Conservation (phyloP, 2,113 vertebrate species). For the Redunca redunca region DNA sequence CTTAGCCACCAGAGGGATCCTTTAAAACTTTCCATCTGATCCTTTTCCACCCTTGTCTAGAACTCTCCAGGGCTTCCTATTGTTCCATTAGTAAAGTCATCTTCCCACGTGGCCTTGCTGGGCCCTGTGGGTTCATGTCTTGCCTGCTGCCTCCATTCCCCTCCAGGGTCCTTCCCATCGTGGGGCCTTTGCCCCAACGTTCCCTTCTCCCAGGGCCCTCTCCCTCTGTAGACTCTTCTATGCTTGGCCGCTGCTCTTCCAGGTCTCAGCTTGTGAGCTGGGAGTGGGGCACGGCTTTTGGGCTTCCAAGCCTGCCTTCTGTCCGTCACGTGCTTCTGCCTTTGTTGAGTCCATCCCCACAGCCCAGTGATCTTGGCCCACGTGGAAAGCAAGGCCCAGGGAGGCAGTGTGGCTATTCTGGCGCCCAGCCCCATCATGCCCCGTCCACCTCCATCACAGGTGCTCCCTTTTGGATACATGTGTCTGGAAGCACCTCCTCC, state of each 20-base stretch:
- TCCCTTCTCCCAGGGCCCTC: neutral
- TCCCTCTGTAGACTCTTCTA: neutral
- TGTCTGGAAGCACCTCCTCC: neutral
- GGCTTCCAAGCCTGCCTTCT: neutral
- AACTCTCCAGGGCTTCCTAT: neutral
- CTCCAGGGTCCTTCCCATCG: neutral
- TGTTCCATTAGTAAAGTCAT: neutral
- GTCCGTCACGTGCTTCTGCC: rapidly evolving
- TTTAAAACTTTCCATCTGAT: neutral
- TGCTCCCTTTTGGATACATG: neutral
- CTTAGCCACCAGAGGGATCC: neutral
- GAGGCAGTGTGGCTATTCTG: neutral
- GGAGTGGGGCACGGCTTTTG: neutral
- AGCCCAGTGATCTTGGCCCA: neutral
- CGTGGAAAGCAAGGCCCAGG: neutral
- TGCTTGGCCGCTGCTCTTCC: neutral
- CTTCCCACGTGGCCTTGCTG: neutral
- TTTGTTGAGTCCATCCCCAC: neutral
- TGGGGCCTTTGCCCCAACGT: neutral
- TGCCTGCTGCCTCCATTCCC: neutral
- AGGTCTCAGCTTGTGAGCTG: neutral
- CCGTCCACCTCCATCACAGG: rapidly evolving
- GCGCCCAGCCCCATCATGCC: rapidly evolving
- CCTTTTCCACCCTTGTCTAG: neutral
- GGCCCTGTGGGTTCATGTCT: neutral